Evolutionary conservation across 1,140 invertebrate species (phyloP).

Genomic region (Lordiphosa mommai): DNA sequence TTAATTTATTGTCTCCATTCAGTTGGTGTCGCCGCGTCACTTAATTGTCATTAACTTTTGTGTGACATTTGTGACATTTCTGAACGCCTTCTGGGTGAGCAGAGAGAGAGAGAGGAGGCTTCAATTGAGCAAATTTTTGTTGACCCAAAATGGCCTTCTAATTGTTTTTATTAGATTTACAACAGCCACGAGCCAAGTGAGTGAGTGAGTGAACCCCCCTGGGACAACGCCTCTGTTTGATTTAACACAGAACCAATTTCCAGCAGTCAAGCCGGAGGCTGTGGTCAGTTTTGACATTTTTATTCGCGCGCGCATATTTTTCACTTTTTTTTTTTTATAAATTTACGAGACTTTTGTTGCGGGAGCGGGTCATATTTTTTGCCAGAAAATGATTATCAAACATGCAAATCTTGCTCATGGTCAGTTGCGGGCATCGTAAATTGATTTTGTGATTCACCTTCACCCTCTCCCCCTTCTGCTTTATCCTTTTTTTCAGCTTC

Average conservation of each 20-base stretch:
- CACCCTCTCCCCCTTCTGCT: background rate
- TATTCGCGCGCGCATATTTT: constrained; percentile 32
- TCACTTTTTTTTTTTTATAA: no score
- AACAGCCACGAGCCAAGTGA: constrained; percentile 9
- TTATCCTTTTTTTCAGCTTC: constrained; percentile 22
- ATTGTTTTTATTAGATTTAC: constrained; percentile 71
- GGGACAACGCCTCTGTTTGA: constrained; percentile 18
- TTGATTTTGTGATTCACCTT: constrained; percentile 48
- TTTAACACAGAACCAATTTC: constrained; percentile 33
- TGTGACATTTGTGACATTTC: constrained; percentile 71
- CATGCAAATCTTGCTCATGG: constrained; percentile 60
- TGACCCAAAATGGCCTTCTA: constrained; percentile 53
- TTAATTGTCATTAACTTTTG: constrained; percentile 75
- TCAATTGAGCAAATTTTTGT: constrained; percentile 73
- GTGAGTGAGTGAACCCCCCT: background rate
- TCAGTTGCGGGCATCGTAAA: constrained; percentile 61
- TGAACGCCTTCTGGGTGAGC: constrained; percentile 2
- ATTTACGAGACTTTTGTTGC: no score
- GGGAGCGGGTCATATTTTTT: constrained; percentile 27
- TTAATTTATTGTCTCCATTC: constrained; percentile 29
- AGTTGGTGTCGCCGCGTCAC: constrained; percentile 21
- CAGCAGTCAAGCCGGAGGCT: constrained; percentile 36
- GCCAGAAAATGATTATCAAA: constrained; percentile 61
- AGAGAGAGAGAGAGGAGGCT: constrained; percentile 28
- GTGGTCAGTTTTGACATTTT: constrained; percentile 58